Percentiles rank a stretch among this genome's conserved stretches.
These are phyloP conservation scores for Trachemys scripta DNA, from an alignment of 2,113 vertebrate genomes.

Conservation along the genomic window DNA sequence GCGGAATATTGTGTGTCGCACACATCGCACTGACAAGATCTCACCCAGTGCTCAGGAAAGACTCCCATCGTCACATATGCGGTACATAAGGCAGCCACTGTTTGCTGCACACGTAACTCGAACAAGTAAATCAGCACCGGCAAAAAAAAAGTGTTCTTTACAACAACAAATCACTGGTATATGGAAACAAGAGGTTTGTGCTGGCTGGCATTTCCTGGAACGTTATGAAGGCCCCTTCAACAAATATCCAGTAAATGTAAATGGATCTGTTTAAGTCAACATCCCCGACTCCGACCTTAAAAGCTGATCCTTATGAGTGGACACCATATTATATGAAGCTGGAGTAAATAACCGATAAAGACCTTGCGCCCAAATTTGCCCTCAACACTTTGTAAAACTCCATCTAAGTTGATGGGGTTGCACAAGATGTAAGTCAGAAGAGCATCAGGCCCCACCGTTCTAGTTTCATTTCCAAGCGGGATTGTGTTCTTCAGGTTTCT, in stretches of 20 bases:
- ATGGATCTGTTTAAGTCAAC: background rate
- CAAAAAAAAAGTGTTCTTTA: background rate
- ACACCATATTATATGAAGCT: background rate
- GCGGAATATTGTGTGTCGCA: background rate
- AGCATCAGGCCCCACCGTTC: rapidly evolving
- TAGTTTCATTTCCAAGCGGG: background rate
- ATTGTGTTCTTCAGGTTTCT: rapidly evolving
- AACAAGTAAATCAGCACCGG: background rate
- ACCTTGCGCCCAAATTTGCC: background rate
- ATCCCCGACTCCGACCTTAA: background rate
- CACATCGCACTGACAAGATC: background rate
- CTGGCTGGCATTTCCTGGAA: background rate
- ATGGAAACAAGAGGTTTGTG: background rate
- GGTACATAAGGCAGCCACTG: background rate
- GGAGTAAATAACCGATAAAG: rapidly evolving
- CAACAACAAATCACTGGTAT: background rate
- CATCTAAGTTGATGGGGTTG: background rate
- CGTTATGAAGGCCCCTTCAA: rapidly evolving
- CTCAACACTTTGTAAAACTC: background rate
- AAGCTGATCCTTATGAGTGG: background rate
- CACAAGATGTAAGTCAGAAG: rapidly evolving
- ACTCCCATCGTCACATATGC: background rate
- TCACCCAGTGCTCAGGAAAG: background rate
- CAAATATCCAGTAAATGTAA: background rate
- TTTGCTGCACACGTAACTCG: background rate